Evolutionary conservation across 1,140 invertebrate genomes (phyloP).

Genomic region (Brevipalpus yothersi): DNA sequence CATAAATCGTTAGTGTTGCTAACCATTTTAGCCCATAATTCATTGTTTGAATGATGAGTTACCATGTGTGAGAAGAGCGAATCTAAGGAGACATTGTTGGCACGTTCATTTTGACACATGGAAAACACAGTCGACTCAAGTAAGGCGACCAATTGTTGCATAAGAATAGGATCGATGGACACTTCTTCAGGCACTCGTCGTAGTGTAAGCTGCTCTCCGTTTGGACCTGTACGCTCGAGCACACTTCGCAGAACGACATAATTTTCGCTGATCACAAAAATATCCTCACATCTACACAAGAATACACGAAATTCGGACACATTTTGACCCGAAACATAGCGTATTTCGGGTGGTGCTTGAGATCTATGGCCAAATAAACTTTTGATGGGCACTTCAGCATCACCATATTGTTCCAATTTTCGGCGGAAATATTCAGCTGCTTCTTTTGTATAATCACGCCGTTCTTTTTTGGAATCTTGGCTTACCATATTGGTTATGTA

Average conservation of each 20-base stretch:
- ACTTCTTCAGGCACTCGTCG: conserved; percentile 14
- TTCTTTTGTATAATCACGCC: conserved; percentile 58
- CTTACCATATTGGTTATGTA: conserved; percentile 7
- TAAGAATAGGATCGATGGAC: conserved; percentile 15
- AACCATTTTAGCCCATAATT: conserved; percentile 47
- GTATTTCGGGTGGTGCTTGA: conserved; percentile 67
- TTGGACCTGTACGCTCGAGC: conserved; percentile 44
- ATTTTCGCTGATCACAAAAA: conserved; percentile 64
- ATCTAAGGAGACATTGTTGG: conserved; percentile 36
- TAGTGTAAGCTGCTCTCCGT: conserved; percentile 9
- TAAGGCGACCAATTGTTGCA: conserved; percentile 10
- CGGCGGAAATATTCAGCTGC: conserved; percentile 81
- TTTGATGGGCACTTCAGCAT: conserved; percentile 45
- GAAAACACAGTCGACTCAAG: neutral
- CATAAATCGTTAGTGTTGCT: conserved; percentile 58
- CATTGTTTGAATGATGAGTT: conserved; percentile 40
- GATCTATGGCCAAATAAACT: conserved; percentile 59
- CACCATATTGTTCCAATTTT: conserved; percentile 17
- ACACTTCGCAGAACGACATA: conserved; percentile 36
- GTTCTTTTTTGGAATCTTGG: conserved; percentile 7
- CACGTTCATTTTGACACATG: neutral
- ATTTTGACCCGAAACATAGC: conserved; percentile 76
- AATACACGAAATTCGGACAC: conserved; percentile 84
- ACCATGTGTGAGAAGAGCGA: conserved; percentile 54
- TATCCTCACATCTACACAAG: conserved; percentile 51